phyloP scores from a whole-genome alignment of 2,888 invertebrate genomes.

The Mallateleia sp. region DNA sequence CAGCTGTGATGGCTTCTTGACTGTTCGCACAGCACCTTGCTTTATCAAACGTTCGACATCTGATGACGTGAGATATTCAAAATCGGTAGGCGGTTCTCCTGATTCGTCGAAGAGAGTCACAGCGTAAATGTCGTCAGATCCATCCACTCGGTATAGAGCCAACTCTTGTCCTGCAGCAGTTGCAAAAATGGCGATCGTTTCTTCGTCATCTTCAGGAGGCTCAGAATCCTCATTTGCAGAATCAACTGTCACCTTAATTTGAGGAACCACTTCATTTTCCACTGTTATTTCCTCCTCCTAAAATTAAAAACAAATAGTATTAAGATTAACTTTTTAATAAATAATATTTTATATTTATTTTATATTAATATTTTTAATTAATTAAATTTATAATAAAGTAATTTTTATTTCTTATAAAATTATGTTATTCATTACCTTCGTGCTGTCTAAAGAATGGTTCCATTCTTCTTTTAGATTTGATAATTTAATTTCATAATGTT shows the following conservation, averaged over 20 bases:
- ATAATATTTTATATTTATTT: too few relatives aligned
- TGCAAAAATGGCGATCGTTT: slow-evolving; percentile 88
- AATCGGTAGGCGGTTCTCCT: slow-evolving; percentile 88
- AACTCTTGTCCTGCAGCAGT: slow-evolving; percentile 88
- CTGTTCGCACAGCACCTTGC: slow-evolving; percentile 88
- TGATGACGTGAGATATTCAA: slow-evolving; percentile 87
- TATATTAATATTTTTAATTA: too few relatives aligned
- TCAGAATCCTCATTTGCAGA: slow-evolving; percentile 63
- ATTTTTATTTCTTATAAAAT: too few relatives aligned
- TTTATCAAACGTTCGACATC: slow-evolving; percentile 89
- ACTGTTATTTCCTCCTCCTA: not conserved
- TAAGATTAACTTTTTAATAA: too few relatives aligned
- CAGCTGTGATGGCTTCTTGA: slow-evolving; percentile 87
- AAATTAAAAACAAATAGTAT: too few relatives aligned
- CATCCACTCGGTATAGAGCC: slow-evolving; percentile 88
- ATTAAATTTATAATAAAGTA: too few relatives aligned
- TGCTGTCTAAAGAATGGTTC: slow-evolving; percentile 6
- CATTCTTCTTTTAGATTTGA: slow-evolving; percentile 56
- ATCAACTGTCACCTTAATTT: not conserved
- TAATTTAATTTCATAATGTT: slow-evolving; percentile 43
- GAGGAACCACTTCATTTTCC: not conserved
- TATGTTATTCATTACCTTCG: slow-evolving; percentile 45
- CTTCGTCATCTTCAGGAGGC: slow-evolving; percentile 80
- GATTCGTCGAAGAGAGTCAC: slow-evolving; percentile 88
- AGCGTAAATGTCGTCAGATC: slow-evolving; percentile 88